Base-by-base conservation (phyloP, 2,888 invertebrate species). In the Miltochrista miniata region DNA sequence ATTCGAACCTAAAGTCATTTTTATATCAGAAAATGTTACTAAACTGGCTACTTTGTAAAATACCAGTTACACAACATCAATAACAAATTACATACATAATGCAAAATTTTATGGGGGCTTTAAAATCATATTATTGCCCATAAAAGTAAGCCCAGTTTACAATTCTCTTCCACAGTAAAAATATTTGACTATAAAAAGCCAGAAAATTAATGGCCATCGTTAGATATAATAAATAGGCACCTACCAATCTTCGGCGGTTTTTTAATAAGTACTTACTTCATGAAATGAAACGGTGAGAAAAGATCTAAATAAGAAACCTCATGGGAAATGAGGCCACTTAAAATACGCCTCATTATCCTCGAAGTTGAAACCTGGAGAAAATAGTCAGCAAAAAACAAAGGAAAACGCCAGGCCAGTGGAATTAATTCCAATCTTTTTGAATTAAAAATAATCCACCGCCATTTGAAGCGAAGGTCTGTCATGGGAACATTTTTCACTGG, bases 281-380 rank as follows among this genome's bases (percentile, higher is more conserved):
- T 48, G 53, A 64, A 72, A 72, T 61, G 64, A 70, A 72, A 64
- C 72, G 65, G 58, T 59, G 66, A 59, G 64, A 72, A 62, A 80
- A 83, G 79, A 79, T 80, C 82, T 83, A 83, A 83, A 80, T 74
- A 81, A 80, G 72, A 76, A 78, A 78, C 69, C 77, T 71, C 70
- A 70, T 71, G 77, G 81, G 79, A 83, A 83, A 81, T 83, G 80
- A 81, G 79, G 76, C 76, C 72, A 71, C 75, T 76, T 70, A 65
- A 74, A 76, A 81, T 75, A 74, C 68, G 56, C 70, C 81, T 84
- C 83, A 79, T 84, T 83, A 84, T 81, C 81, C 81, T 81, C 77
- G 74, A 72, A 70, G 68, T 59, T 55, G 63, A 68, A 63, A 71
- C 64, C 72, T 64, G 62, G 73, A 78, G 76, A 81, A 83, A 81